Evolutionary conservation across 2,113 vertebrate species (phyloP), one percentile per base, ranked within the genome.

Genomic region (Scolopax mira): DNA sequence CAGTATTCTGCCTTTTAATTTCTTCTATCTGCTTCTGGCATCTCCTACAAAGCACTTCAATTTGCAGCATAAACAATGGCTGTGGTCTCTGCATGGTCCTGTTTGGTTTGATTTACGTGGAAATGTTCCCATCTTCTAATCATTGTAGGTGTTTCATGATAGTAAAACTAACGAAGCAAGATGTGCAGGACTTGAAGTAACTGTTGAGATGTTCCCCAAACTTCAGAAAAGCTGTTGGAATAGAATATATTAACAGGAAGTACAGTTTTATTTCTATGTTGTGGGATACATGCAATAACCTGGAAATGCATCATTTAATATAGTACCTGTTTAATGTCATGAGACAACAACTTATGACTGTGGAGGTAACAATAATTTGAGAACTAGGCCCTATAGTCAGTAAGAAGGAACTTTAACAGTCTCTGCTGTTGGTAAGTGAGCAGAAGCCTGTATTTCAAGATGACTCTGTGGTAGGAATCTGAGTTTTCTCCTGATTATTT

Each of bases 91-190:
- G 14, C 21, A 11, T 35, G 18, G 17, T 73, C 22, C 27, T 69
- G 4, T 89, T 30, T 6, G 4, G 9, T 65, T 82, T 88, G 62
- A 35, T 96, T 82, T 81, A 14, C 33, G 5, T 28, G n/a, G 41
- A 89, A 77, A 44, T 87, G 25, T 28, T 91, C 85, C 3, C 11
- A 1, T 82, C 17, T 85, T 82, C 27, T 49, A 85, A 58, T 60
- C 39, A n/a, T 11, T 0, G 0, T 25, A 0, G 18, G 14, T 62
- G 11, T 74, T 89, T 87, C 28, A 7, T 41, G 19, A n/a, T 42
- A 31, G 22, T 67, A n/a, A 85, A 49, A n/a, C 17, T 74, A 62
- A 46, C 17, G 58, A 74, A 83, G 19, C 16, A 65, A 73, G 55
- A 39, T 58, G 55, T 49, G 27, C 3, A 18, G 25, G 33, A 52